Conservation (phyloP, 2,113 vertebrate genomes). For the Engraulis encrasicolus region DNA sequence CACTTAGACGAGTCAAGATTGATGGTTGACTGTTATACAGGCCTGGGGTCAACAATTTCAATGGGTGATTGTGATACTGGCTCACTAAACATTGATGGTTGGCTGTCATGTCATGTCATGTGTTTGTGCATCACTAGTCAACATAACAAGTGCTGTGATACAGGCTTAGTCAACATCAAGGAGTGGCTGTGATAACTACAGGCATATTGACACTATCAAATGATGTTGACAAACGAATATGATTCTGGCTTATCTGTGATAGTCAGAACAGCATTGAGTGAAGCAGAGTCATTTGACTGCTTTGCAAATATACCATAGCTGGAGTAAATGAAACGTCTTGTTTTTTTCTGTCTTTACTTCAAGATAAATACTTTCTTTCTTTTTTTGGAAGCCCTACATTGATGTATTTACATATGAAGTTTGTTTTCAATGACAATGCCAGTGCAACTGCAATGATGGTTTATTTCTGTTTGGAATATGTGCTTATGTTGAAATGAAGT, state of each 20-base stretch:
- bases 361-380: not conserved
- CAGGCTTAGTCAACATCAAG: too few relatives aligned
- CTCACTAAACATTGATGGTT: too few relatives aligned
- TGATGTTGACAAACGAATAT: too few relatives aligned
- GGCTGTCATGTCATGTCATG: too few relatives aligned
- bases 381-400: not conserved
- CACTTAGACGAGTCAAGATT: too few relatives aligned
- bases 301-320: conserved; percentile 25
- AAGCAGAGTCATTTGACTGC: not conserved
- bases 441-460: not conserved
- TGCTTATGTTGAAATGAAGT: not conserved
- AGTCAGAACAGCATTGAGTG: not conserved
- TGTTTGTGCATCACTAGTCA: too few relatives aligned
- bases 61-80: too few relatives aligned
- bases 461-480: not conserved
- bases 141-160: too few relatives aligned
- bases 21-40: too few relatives aligned
- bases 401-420: not conserved
- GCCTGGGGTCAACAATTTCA: too few relatives aligned
- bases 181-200: conserved; percentile 55
- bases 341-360: not conserved
- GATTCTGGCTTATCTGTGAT: not conserved
- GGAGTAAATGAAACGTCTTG: conserved; percentile 7
- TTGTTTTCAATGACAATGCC: not conserved
- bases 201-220: too few relatives aligned